phyloP scores from a whole-genome alignment of 1,140 invertebrate genomes.

The Papilio machaon region DNA sequence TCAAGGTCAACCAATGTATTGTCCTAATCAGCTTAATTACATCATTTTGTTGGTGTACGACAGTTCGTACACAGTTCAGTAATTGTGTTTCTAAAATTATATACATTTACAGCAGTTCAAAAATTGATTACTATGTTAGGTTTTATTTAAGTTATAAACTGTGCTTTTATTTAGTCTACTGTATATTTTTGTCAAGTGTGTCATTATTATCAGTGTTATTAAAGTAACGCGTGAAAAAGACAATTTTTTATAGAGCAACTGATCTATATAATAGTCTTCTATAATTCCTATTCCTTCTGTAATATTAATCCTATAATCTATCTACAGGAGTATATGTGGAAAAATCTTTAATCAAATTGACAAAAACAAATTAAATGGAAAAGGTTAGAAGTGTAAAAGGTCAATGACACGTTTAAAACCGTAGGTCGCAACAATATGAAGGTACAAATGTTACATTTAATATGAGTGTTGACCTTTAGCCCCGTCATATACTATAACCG shows the following conservation, averaged over 20 bases:
- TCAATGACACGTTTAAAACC: conserved; percentile 8
- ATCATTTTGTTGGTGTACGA: neutral
- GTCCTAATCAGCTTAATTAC: conserved; percentile 2
- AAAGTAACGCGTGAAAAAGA: neutral
- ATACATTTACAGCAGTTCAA: neutral
- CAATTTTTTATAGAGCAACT: neutral
- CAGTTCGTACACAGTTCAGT: neutral
- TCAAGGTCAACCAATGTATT: neutral
- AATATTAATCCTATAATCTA: too few relatives aligned
- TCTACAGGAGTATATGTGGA: neutral
- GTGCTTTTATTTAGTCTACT: neutral
- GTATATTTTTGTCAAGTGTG: neutral
- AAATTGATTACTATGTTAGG: neutral
- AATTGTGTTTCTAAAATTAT: too few relatives aligned
- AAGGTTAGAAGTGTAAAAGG: conserved; percentile 7
- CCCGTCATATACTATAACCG: neutral
- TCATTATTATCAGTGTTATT: neutral
- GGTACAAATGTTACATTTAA: conserved; percentile 1
- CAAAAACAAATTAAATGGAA: neutral
- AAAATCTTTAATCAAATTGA: neutral
- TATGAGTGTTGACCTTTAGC: conserved; percentile 10
- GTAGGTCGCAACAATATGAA: conserved; percentile 4
- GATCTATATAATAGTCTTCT: too few relatives aligned
- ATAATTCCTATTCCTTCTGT: too few relatives aligned
- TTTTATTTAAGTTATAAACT: neutral